Conservation (phyloP, 2,888 invertebrate genomes). For the Helicoverpa assulta region DNA sequence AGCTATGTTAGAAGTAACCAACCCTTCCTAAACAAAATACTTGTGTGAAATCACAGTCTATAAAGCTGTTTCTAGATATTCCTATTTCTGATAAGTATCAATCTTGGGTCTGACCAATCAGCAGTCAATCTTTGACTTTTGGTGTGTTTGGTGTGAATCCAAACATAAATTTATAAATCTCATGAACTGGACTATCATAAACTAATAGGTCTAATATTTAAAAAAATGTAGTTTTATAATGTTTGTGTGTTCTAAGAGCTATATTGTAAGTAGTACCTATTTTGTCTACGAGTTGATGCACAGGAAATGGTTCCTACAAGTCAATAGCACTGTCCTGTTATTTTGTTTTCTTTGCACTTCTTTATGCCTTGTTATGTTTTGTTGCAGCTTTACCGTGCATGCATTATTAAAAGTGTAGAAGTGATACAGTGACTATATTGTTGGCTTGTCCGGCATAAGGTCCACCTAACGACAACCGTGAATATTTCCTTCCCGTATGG, state of each 20-base stretch:
- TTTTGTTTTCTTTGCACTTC: constrained; percentile 60
- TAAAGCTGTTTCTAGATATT: not conserved
- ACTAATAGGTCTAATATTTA: not conserved
- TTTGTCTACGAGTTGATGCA: constrained; percentile 2
- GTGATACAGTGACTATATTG: constrained; percentile 86
- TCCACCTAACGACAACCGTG: constrained; percentile 87
- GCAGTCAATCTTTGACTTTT: not conserved
- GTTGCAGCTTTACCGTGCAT: constrained; percentile 92
- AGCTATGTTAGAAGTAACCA: not conserved
- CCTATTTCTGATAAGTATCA: constrained; percentile 2
- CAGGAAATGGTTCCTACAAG: not conserved
- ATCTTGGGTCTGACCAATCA: not conserved
- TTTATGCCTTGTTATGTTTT: constrained; percentile 82
- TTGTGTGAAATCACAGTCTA: constrained; percentile 20
- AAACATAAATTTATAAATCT: not conserved
- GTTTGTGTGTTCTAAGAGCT: too few species aligned
- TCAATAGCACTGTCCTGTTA: constrained; percentile 28
- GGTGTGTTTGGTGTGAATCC: not conserved
- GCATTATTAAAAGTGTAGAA: constrained; percentile 86
- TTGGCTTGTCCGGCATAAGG: constrained; percentile 88
- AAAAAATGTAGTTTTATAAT: too few species aligned
- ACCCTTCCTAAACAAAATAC: constrained; percentile 7
- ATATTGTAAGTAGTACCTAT: not conserved
- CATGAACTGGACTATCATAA: not conserved
- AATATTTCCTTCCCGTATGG: constrained; percentile 92